Conservation (phyloP, 2,797 vertebrate species). For the Microchirus variegatus region DNA sequence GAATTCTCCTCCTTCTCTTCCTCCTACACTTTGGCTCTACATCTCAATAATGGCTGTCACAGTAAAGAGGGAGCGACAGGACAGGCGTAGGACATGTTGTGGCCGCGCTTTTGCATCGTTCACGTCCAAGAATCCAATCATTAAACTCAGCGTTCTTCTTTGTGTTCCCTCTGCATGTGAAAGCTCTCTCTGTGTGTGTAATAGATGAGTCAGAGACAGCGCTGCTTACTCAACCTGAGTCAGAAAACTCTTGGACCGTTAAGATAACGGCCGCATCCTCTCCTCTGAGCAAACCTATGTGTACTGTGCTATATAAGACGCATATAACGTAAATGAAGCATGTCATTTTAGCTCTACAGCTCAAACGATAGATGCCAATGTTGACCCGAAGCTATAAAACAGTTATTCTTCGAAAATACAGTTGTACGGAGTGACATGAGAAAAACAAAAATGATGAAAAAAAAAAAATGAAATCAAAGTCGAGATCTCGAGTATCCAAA, state of each 20-base stretch:
- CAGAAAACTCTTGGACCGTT: constrained; percentile 14
- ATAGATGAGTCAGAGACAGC: constrained; percentile 26
- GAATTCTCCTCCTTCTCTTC: constrained; percentile 1
- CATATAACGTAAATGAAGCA: too few species aligned
- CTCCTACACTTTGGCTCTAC: constrained; percentile 1
- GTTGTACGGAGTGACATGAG: too few species aligned
- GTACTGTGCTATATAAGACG: too few species aligned
- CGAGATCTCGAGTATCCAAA: too few species aligned
- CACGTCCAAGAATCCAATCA: constrained; percentile 12
- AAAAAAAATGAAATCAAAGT: too few species aligned
- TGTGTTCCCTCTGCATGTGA: constrained; percentile 15
- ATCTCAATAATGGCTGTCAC: constrained; percentile 13
- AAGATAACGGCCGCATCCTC: not conserved
- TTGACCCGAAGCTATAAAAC: too few species aligned
- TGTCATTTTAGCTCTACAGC: too few species aligned
- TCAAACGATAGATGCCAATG: too few species aligned
- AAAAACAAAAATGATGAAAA: too few species aligned
- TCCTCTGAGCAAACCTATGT: not conserved
- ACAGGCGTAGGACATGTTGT: not conserved
- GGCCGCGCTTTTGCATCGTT: constrained; percentile 27
- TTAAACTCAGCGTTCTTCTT: constrained; percentile 31
- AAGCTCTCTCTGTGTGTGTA: constrained; percentile 6
- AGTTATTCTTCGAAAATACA: too few species aligned
- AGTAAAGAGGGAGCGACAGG: constrained; percentile 2
- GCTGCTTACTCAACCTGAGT: constrained; percentile 12